Evolutionary conservation across 2,888 invertebrate genomes (phyloP).

Genomic region (Xanthia togata): DNA sequence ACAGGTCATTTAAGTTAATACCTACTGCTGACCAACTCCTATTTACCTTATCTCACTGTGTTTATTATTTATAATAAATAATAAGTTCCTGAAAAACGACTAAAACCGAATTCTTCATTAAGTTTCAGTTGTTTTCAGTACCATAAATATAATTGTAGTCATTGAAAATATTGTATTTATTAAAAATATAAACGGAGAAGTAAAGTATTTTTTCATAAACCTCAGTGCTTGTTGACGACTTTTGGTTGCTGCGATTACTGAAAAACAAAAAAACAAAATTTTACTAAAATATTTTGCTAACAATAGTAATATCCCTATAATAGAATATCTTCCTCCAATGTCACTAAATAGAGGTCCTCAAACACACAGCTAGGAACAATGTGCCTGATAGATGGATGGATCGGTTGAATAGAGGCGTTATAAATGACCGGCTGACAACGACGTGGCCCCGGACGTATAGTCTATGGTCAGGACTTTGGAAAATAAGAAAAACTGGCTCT

Average conservation of each 20-base stretch:
- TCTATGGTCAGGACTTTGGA: slow-evolving; percentile 53
- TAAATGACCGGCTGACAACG: slow-evolving; percentile 75
- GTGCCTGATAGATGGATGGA: slow-evolving; percentile 75
- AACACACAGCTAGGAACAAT: slow-evolving; percentile 72
- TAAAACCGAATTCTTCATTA: background rate
- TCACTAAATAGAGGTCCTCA: slow-evolving; percentile 52
- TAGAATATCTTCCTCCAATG: slow-evolving; percentile 26
- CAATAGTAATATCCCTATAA: background rate
- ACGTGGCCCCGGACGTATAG: slow-evolving; percentile 48
- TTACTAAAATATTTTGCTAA: background rate
- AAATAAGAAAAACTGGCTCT: slow-evolving; percentile 65
- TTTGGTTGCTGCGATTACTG: background rate
- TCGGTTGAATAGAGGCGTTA: slow-evolving; percentile 75
- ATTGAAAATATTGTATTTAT: background rate
- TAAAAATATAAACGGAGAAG: background rate
- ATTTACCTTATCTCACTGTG: background rate
- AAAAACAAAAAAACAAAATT: background rate
- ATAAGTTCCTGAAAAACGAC: background rate
- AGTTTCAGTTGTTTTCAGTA: background rate
- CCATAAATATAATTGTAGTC: background rate
- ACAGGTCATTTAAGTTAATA: background rate
- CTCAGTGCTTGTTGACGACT: background rate
- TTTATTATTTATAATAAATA: background rate
- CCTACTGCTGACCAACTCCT: background rate
- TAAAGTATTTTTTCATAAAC: background rate